Conservation (phyloP, 2,888 invertebrate genomes). For the Minunthozetes semirufus region DNA sequence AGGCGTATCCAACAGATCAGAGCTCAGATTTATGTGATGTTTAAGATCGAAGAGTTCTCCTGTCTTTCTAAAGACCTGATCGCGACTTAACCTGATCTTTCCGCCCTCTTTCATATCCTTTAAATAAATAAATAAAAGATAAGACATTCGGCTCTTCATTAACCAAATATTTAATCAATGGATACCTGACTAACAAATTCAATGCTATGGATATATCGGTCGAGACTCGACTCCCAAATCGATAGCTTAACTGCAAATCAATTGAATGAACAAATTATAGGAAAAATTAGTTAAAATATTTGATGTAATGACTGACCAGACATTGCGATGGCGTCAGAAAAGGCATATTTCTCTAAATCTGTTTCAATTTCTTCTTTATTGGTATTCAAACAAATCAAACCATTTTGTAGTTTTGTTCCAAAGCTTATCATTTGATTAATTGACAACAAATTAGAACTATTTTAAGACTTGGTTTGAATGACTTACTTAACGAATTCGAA, state of each 20-base stretch:
- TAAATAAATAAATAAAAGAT: no score
- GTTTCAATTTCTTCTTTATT: slow-evolving; percentile 31
- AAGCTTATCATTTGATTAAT: slow-evolving; percentile 46
- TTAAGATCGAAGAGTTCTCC: slow-evolving; percentile 79
- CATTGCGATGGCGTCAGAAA: slow-evolving; percentile 86
- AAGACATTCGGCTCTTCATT: no score
- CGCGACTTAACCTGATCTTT: slow-evolving; percentile 61
- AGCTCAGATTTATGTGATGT: slow-evolving; percentile 83
- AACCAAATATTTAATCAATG: no score
- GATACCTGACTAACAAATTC: slow-evolving; percentile 63
- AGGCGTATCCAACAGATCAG: slow-evolving; percentile 86
- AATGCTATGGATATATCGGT: slow-evolving; percentile 73
- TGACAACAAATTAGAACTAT: slow-evolving; percentile 10
- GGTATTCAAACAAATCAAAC: slow-evolving; percentile 51
- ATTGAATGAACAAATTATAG: slow-evolving; percentile 25
- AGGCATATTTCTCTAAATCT: slow-evolving; percentile 75
- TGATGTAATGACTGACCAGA: slow-evolving; percentile 54
- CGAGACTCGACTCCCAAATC: slow-evolving; percentile 83
- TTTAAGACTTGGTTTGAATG: slow-evolving; percentile 19
- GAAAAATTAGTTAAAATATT: slow-evolving; percentile 37
- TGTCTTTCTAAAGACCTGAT: slow-evolving; percentile 66
- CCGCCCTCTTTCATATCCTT: slow-evolving; percentile 67
- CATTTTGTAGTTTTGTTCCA: slow-evolving; percentile 51
- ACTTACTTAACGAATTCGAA: slow-evolving; percentile 58
- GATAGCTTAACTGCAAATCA: slow-evolving; percentile 68